A percentile compares a stretch with the other conserved stretches of the same genome.
Conservation (phyloP, 2,113 vertebrate genomes). For the Boleophthalmus pectinirostris region DNA sequence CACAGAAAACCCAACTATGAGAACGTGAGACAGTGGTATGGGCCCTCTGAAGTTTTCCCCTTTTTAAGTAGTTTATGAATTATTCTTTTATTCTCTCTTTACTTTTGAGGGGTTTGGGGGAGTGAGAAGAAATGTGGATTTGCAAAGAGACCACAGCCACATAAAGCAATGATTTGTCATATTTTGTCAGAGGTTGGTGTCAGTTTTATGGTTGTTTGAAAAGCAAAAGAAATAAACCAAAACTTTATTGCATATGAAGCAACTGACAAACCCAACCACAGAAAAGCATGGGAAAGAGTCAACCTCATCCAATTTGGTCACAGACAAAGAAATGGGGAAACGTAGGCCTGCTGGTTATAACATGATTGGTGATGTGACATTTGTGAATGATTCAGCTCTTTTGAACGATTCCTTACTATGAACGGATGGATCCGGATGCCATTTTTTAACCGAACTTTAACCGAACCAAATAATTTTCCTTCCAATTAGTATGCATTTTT, state of each 20-base stretch:
- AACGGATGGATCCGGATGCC: too few species aligned
- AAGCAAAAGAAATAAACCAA: neutral
- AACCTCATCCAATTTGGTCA: neutral
- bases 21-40: constrained; percentile 37
- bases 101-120: constrained; percentile 2
- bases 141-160: neutral
- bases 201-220: neutral
- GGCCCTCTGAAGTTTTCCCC: constrained; percentile 26
- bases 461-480: too few species aligned
- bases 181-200: neutral
- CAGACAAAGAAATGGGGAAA: neutral
- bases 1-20: constrained; percentile 48
- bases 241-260: neutral
- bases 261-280: neutral
- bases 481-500: too few species aligned
- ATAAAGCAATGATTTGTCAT: neutral
- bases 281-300: neutral
- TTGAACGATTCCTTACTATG: too few species aligned
- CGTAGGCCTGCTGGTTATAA: too few species aligned
- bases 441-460: too few species aligned
- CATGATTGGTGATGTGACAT: too few species aligned
- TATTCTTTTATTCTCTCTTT: constrained; percentile 17
- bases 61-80: constrained; percentile 19
- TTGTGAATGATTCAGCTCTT: too few species aligned
- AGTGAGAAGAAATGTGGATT: constrained; percentile 11